Evolutionary conservation across 2,888 invertebrate genomes (phyloP), one percentile per base, ranked within the genome.

Genomic region (Cataglyphis albicans): DNA sequence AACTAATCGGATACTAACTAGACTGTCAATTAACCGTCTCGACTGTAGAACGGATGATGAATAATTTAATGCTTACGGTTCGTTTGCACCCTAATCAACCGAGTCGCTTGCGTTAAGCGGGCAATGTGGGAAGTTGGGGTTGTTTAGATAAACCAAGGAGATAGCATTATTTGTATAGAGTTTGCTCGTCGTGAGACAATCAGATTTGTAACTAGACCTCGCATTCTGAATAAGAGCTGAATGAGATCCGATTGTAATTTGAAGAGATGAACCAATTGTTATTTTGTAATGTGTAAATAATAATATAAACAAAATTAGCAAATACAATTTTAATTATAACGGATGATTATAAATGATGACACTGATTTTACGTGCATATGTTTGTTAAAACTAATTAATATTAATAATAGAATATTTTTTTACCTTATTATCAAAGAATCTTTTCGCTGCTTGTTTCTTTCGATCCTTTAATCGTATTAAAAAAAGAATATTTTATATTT

Each of bases 111-210:
- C 83, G 76, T 68, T 85, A 83, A 83, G 72, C 78, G 44, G 57
- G 59, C 72, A 80, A 80, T 80, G 78, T 59, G 59, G 59, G 78
- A 44, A 80, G 72, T 44, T 72, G 44, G 78, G 82, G 83, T 83
- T 87, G 83, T 81, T 87, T 88, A 83, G 86, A 84, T 82, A 85
- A 89, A 80, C 78, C 83, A 72, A 67, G 68, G 84, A 84, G 84
- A 83, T 82, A 84, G 83, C 80, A 75, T 85, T 87, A 82, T 82
- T 85, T 76, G 81, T 78, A 83, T 80, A 82, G 82, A 59, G 78
- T 80, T 88, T 81, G 76, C 76, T 84, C 82, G 41, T 64, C 63
- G 72, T 67, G 48, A 52, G 29, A 68, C 59, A 80, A 82, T 85
- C 84, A 84, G 67, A 81, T 67, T 12, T 48, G 75, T 72, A 75